Percentiles rank a stretch among this genome's conserved stretches.
Conservation (phyloP, 2,797 vertebrate species). For the Aldrovandia affinis region DNA sequence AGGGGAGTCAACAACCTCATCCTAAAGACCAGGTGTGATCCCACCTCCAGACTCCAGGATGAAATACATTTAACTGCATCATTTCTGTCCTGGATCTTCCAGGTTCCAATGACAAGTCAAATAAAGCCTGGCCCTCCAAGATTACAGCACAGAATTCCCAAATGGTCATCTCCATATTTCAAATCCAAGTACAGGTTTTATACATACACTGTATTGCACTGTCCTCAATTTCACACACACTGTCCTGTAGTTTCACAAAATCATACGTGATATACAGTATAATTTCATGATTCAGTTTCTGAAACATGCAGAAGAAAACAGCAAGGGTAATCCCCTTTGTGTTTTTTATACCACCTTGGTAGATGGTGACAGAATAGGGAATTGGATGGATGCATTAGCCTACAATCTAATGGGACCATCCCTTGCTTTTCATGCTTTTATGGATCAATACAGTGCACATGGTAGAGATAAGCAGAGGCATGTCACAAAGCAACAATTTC, state of each 20-base stretch:
- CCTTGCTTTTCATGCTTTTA: not conserved
- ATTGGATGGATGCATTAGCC: not conserved
- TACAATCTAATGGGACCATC: not conserved
- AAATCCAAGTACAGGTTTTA: constrained; percentile 6
- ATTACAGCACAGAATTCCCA: not conserved
- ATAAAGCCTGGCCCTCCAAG: not conserved
- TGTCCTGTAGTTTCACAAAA: not conserved
- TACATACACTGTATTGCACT: too few relatives aligned
- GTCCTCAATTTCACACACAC: not conserved
- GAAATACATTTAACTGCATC: not conserved
- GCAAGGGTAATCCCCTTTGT: not conserved
- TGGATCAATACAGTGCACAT: not conserved
- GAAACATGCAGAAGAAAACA: not conserved
- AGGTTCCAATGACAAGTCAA: constrained; percentile 32
- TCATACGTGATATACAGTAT: not conserved
- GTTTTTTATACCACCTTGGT: not conserved
- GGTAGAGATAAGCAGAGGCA: not conserved
- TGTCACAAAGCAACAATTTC: not conserved
- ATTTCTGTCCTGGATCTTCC: not conserved
- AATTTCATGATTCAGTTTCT: not conserved
- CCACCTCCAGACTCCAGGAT: too few relatives aligned
- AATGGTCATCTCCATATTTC: constrained; percentile 32
- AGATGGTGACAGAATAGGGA: not conserved
- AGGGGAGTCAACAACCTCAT: too few relatives aligned
- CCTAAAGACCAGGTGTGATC: too few relatives aligned